These are phyloP conservation scores for Etheostoma cragini DNA, from an alignment of 2,113 vertebrate genomes.

Conservation along the genomic window DNA sequence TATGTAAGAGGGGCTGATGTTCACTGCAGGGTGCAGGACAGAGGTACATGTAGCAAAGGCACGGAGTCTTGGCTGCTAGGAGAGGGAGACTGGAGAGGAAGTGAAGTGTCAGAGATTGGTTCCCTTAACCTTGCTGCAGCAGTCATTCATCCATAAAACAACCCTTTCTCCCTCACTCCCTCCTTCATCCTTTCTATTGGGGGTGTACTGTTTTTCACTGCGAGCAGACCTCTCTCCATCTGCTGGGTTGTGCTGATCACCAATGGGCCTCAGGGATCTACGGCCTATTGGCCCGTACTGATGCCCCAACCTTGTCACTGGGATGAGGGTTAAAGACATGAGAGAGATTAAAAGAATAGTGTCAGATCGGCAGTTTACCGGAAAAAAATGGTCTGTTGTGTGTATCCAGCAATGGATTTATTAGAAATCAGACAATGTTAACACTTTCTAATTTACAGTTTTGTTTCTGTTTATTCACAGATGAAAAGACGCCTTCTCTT, in stretches of 20 bases:
- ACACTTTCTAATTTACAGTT: not conserved
- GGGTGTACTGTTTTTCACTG: constrained; percentile 12
- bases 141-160: constrained; percentile 72
- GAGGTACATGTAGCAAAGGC: constrained; percentile 34
- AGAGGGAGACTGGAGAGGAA: constrained; percentile 35
- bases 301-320: constrained; percentile 51
- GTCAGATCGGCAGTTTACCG: not conserved
- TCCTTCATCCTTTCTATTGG: constrained; percentile 1
- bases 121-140: constrained; percentile 67
- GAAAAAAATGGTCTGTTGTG: not conserved
- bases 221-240: constrained; percentile 63
- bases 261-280: constrained; percentile 60
- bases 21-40: constrained; percentile 43
- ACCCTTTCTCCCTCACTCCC: constrained; percentile 12
- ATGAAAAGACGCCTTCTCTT: constrained; percentile 20
- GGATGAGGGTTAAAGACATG: constrained; percentile 52
- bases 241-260: constrained; percentile 64
- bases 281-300: constrained; percentile 40
- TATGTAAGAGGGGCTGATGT: constrained; percentile 48
- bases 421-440: not conserved
- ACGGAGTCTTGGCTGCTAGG: constrained; percentile 37
- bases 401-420: not conserved
- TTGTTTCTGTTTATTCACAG: constrained; percentile 25
- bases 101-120: constrained; percentile 63
- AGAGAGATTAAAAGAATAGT: constrained; percentile 45